Base-by-base conservation (phyloP, 2,888 invertebrate genomes). In the Stegophylla sp. region DNA sequence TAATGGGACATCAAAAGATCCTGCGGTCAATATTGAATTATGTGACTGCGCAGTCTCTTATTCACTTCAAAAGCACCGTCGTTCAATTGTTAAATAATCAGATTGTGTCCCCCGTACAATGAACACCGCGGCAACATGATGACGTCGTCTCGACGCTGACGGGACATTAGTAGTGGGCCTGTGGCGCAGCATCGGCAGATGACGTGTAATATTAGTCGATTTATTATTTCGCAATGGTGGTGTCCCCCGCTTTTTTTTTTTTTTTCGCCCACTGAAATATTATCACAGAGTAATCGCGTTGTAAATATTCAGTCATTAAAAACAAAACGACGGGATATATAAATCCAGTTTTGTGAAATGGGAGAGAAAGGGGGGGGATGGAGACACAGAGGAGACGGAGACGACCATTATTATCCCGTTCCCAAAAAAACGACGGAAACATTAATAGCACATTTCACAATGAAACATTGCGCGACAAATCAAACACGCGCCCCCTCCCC, bases 391-490 rank as follows among this genome's bases (percentile, higher is more conserved):
- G n/a, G 7, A 23, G 7, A 5, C 1, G n/a, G 7, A 63, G 45
- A 73, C 34, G 34, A 51, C 28, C 34, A 51, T 10, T 51, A 48
- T 51, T 51, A 63, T 64, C 45, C 20, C n/a, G 73, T 28, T 61
- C 3, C 15, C n/a, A 69, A 56, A 67, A 77, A 56, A 67, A 77
- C 45, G 48, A 77, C 67, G 67, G 67, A 77, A 69, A 69, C 67
- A 9, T 67, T 59, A 59, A 77, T 48, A 53, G 56, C 59, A 12
- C 45, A 59, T 77, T 69, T 59, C n/a, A 2, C 59, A n/a, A 34
- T 69, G 77, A 69, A 77, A 69, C 77, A 59, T 59, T 59, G 59
- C 28, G 45, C 66, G 69, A 77, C 77, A 69, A 69, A 77, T 77
- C 77, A 77, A 77, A 69, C 28, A 13, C 7, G 34, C 51, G 13